Evolutionary conservation across 2,113 vertebrate species (phyloP).

Genomic region (Daboia siamensis): DNA sequence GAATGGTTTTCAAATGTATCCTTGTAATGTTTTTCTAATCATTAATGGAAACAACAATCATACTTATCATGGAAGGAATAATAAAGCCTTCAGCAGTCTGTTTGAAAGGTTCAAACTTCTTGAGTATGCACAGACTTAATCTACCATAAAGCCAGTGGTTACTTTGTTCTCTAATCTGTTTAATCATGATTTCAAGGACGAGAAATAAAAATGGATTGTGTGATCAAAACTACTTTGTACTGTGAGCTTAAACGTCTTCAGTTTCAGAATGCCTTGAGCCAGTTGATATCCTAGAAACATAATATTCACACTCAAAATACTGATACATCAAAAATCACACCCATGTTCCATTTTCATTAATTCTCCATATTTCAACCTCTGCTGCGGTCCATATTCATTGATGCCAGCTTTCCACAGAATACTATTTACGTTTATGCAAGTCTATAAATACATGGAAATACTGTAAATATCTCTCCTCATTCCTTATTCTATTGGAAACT

Average conservation of each 20-base stretch:
- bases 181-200: conserved; percentile 31
- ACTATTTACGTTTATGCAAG: not conserved
- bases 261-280: not conserved
- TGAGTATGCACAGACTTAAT: conserved; percentile 2
- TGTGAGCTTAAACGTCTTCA: not conserved
- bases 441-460: not conserved
- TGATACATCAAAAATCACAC: not conserved
- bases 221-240: not conserved
- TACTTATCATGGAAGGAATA: not conserved
- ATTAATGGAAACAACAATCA: not conserved
- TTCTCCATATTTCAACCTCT: not conserved
- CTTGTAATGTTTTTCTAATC: not conserved
- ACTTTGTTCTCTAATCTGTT: conserved; percentile 7
- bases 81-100: not conserved
- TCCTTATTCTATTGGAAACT: not conserved
- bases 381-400: not conserved
- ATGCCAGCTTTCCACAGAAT: not conserved
- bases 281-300: not conserved
- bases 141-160: not conserved
- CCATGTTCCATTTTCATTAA: not conserved
- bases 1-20: not conserved
- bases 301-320: not conserved
- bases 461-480: not conserved
- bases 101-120: conserved; percentile 10
- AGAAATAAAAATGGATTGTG: conserved; percentile 14